phyloP scores from a whole-genome alignment of 2,888 invertebrate species.

The Eristalinus aeneus region DNA sequence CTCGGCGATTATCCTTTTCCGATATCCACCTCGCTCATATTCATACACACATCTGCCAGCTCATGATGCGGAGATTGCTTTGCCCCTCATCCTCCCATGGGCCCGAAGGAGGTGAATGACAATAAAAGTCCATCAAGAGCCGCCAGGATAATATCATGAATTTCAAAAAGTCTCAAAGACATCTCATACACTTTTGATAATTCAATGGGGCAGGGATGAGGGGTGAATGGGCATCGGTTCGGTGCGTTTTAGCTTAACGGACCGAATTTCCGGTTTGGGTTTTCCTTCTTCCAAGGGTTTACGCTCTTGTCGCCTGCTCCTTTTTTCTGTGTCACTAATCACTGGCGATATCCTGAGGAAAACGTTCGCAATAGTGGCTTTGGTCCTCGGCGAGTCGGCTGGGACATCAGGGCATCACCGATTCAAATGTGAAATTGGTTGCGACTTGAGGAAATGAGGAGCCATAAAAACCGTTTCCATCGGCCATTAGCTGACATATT shows the following conservation, averaged over 20 bases:
- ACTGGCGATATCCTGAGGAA: conserved; percentile 62
- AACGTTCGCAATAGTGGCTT: conserved; percentile 22
- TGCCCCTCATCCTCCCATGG: background rate
- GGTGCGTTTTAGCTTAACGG: conserved; percentile 75
- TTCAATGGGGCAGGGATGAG: conserved; percentile 32
- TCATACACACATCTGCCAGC: conserved; percentile 16
- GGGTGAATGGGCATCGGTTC: conserved; percentile 53
- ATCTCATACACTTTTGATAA: conserved; percentile 64
- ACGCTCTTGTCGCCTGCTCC: conserved; percentile 41
- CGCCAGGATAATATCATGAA: conserved; percentile 60
- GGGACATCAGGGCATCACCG: conserved; percentile 15
- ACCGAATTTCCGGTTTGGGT: conserved; percentile 80
- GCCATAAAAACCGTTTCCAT: conserved; percentile 80
- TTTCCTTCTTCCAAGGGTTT: conserved; percentile 74
- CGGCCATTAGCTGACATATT: conserved; percentile 80
- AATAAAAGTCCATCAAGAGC: conserved; percentile 67
- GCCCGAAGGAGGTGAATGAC: conserved; percentile 44
- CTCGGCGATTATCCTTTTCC: conserved; percentile 65
- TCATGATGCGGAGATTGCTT: background rate
- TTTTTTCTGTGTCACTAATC: conserved; percentile 58
- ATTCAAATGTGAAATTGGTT: conserved; percentile 65
- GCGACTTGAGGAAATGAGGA: conserved; percentile 77
- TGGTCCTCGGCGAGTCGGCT: conserved; percentile 15
- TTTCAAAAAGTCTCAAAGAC: conserved; percentile 56
- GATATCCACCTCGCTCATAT: conserved; percentile 53